Evolutionary conservation across 2,113 vertebrate genomes (phyloP).

Genomic region (Ondatra zibethicus): DNA sequence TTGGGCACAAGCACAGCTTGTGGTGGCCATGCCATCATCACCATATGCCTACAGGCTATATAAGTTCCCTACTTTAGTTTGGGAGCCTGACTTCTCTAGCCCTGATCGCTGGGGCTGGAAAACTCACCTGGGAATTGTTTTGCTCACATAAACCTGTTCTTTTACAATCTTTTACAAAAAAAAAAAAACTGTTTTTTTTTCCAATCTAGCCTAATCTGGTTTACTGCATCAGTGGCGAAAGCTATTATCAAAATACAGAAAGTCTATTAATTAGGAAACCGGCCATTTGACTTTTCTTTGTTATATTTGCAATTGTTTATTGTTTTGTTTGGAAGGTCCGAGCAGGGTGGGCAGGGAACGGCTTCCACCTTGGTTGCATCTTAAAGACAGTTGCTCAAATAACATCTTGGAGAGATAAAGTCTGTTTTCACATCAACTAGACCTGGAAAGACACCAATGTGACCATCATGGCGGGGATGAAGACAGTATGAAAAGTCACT

Average conservation of each 20-base stretch:
- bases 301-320: neutral
- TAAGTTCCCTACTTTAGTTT: neutral
- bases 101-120: neutral
- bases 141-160: neutral
- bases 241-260: neutral
- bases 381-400: neutral
- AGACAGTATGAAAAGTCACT: neutral
- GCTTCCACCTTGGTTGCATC: neutral
- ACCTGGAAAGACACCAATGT: neutral
- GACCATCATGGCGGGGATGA: neutral
- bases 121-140: neutral
- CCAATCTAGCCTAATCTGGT: neutral
- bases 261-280: neutral
- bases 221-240: neutral
- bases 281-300: neutral
- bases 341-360: neutral
- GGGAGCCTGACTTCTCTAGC: neutral
- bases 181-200: too few relatives aligned
- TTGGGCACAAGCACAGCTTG: neutral
- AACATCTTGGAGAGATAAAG: neutral
- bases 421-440: neutral
- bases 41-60: neutral
- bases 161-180: too few relatives aligned
- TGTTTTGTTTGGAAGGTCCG: neutral
- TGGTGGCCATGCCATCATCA: neutral